phyloP scores from a whole-genome alignment of 1,140 invertebrate species.

The Bombus polaris region DNA sequence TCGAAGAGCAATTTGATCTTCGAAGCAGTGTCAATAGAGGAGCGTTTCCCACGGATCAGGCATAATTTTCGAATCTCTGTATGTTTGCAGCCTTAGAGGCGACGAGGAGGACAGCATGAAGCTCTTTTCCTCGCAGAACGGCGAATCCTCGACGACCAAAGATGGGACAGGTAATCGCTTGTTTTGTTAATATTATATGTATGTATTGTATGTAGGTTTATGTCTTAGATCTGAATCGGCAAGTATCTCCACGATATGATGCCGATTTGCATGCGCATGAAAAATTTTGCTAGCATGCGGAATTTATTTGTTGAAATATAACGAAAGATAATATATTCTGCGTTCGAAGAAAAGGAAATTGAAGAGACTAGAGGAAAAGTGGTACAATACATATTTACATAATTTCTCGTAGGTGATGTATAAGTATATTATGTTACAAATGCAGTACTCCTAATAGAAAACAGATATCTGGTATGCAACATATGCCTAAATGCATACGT shows the following conservation, averaged over 20 bases:
- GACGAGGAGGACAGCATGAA: slow-evolving; percentile 58
- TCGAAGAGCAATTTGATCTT: background rate
- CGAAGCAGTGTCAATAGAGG: background rate
- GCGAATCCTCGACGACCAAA: slow-evolving; percentile 4
- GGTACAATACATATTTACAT: background rate
- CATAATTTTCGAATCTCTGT: slow-evolving; percentile 43
- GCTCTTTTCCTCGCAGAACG: slow-evolving; percentile 48
- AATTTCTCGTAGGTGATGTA: background rate
- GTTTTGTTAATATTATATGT: background rate
- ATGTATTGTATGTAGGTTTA: background rate
- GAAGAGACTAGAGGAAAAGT: background rate
- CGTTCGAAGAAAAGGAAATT: background rate
- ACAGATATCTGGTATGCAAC: background rate
- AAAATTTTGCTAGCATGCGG: background rate
- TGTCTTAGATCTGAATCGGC: background rate
- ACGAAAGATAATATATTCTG: background rate
- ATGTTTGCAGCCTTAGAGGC: slow-evolving; percentile 52
- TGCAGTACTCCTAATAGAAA: background rate
- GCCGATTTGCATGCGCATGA: background rate
- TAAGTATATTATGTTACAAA: background rate
- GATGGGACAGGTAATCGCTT: slow-evolving; percentile 29
- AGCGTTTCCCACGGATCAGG: background rate
- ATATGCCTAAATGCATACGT: background rate
- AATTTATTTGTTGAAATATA: background rate
- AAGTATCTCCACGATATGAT: background rate